These are phyloP conservation scores for Strigamia maritima DNA, from an alignment of 2,888 invertebrate genomes.

Conservation along the genomic window DNA sequence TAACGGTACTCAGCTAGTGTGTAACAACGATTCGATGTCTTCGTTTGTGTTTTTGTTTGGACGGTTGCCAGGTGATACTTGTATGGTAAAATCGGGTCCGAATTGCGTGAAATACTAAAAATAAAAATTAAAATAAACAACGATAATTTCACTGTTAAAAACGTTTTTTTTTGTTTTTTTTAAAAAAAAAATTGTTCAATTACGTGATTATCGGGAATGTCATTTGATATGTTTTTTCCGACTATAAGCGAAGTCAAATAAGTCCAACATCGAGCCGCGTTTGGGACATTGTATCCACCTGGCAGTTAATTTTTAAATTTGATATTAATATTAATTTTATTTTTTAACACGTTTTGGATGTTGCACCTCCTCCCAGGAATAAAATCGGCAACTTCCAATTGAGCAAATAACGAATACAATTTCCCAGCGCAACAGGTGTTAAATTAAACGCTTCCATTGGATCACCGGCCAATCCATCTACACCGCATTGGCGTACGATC, in stretches of 20 bases:
- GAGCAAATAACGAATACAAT: conserved; percentile 61
- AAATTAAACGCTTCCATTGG: conserved; percentile 69
- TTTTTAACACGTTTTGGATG: neutral
- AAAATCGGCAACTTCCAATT: conserved; percentile 63
- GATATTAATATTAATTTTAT: too few relatives aligned
- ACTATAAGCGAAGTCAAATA: conserved; percentile 64
- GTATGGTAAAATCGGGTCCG: conserved; percentile 66
- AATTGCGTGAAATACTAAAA: conserved; percentile 63
- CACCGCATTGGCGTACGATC: conserved; percentile 82
- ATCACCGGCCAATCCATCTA: conserved; percentile 70
- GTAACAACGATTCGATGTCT: conserved; percentile 55
- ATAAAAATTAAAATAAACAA: too few relatives aligned
- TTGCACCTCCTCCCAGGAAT: conserved; percentile 76
- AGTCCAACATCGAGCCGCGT: conserved; percentile 75
- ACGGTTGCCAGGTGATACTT: conserved; percentile 58
- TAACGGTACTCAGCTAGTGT: too few relatives aligned
- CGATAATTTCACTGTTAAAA: too few relatives aligned
- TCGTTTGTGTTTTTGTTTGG: conserved; percentile 58
- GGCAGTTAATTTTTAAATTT: conserved; percentile 54
- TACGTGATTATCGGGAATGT: conserved; percentile 70
- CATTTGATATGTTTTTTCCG: conserved; percentile 58
- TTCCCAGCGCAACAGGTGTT: conserved; percentile 60
- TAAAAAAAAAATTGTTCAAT: conserved; percentile 15
- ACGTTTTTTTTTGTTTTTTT: conserved; percentile 35
- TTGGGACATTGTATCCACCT: conserved; percentile 66